Evolutionary conservation across 2,797 vertebrate species (phyloP), one percentile per base, ranked within the genome.

Genomic region (Arrhamphus sclerolepis): DNA sequence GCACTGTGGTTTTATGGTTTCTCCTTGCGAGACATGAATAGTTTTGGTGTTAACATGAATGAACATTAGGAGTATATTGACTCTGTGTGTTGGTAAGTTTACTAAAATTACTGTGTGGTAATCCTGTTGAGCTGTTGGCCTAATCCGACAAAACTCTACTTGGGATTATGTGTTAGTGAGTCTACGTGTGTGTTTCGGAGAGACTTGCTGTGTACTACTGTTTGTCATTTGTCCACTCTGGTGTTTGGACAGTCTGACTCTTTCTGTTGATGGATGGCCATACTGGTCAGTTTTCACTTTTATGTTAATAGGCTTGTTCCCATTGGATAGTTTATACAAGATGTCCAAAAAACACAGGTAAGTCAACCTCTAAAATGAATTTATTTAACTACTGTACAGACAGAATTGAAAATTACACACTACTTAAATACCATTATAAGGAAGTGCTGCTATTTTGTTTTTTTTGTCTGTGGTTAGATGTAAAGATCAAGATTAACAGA

Each of bases 131-230:
- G 42, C 52, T 68, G 70, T 62, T 40, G 57, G 34, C 61, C 42
- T 89, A 87, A 88, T 85, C 86, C 86, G 21, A 7, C 57, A 63
- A 77, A 88, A 87, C 81, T 72, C 77, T 84, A 85, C 57, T 38
- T 28, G 31, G 66, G 84, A 84, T 87, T 84, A 67, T 3, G 18
- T 53, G 38, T 47, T 20, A 11, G 11, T 39, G 50, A 48, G 10
- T 51, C 17, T 49, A 46, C 61, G 48, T 56, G 68, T 48, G 57
- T 38, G 13, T 62, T n/a, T 70, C 44, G 62, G 40, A 57, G 11
- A 39, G 55, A 68, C 43, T 39, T 52, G 28, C 43, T 52, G 17
- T 42, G 21, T 16, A 21, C 11, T 55, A 46, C 44, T 49, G 34
- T 47, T 20, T 24, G 57, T 18, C 51, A 65, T 72, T 66, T 70